These are phyloP conservation scores for Yponomeuta evonymella DNA, from an alignment of 2,888 invertebrate genomes.

Conservation along the genomic window DNA sequence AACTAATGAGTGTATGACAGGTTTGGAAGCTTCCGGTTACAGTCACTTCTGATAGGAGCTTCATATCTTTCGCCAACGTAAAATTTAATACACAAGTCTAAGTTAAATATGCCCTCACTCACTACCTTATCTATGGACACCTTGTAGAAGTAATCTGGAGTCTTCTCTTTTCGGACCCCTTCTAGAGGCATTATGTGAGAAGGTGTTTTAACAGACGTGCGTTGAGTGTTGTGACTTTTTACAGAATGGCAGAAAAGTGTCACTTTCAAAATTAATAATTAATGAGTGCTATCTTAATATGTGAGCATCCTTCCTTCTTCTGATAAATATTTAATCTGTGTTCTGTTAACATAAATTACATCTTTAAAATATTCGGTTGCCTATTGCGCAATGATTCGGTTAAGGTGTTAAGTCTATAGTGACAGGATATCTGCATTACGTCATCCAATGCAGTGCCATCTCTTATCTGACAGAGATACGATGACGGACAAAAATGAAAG, in stretches of 20 bases:
- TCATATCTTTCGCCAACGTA: too few species aligned
- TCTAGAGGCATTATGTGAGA: background rate
- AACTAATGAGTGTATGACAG: too few species aligned
- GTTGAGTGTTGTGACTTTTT: background rate
- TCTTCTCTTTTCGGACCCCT: background rate
- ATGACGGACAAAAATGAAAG: background rate
- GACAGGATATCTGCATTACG: background rate
- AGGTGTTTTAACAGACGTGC: background rate
- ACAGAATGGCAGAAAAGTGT: background rate
- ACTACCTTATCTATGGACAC: background rate
- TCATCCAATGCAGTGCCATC: background rate
- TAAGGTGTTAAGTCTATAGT: background rate
- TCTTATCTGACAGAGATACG: background rate
- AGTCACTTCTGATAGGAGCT: too few species aligned
- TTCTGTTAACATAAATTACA: background rate
- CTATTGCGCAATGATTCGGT: background rate
- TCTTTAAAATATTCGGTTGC: background rate
- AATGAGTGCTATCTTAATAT: background rate
- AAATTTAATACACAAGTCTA: too few species aligned
- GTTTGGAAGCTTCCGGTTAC: too few species aligned
- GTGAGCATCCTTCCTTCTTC: conserved; percentile 1
- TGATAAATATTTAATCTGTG: background rate
- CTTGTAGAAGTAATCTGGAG: background rate
- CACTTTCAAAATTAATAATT: background rate
- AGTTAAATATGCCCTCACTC: too few species aligned